Evolutionary conservation across 2,113 vertebrate species (phyloP).

Genomic region (Bos indicus): DNA sequence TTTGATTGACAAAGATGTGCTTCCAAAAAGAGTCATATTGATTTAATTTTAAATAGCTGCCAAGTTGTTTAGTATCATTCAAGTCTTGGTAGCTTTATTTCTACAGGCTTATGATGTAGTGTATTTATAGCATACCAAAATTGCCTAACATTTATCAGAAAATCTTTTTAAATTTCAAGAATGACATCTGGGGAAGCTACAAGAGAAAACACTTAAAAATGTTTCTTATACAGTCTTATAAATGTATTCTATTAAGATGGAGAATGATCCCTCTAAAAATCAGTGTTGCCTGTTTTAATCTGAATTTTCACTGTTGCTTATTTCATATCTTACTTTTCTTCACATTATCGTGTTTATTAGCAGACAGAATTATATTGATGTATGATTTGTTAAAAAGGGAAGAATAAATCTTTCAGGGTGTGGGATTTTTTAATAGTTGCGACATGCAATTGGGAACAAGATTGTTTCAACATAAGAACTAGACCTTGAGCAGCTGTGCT

Average conservation of each 20-base stretch:
- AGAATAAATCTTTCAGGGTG: neutral
- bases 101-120: neutral
- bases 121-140: neutral
- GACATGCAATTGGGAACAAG: neutral
- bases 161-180: conserved; percentile 27
- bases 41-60: conserved; percentile 78
- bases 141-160: neutral
- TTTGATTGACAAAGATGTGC: conserved; percentile 67
- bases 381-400: neutral
- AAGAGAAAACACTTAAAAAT: conserved; percentile 12
- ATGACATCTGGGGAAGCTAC: conserved; percentile 11
- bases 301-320: neutral
- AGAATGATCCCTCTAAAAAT: neutral
- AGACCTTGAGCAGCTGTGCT: neutral
- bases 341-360: neutral
- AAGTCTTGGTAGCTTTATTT: conserved; percentile 29
- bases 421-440: neutral
- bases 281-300: neutral
- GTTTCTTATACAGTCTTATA: neutral
- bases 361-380: neutral
- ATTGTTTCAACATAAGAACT: neutral
- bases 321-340: neutral
- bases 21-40: conserved; percentile 64
- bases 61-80: conserved; percentile 62
- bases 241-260: neutral